phyloP scores from a whole-genome alignment of 1,140 invertebrate species.

The Tribolium madens region DNA sequence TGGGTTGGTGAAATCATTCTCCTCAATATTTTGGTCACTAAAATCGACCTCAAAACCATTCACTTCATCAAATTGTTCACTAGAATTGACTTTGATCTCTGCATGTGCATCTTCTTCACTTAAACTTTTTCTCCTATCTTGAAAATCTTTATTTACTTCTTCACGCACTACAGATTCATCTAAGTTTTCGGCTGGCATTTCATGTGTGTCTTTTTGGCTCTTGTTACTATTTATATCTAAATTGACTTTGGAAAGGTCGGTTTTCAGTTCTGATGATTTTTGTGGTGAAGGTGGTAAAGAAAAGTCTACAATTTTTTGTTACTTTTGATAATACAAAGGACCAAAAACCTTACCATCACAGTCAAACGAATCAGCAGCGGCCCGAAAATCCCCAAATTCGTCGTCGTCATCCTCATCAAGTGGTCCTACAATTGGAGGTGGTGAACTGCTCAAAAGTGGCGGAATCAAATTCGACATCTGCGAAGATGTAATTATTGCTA shows the following conservation, averaged over 20 bases:
- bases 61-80: slow-evolving; percentile 33
- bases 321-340: neutral
- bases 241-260: slow-evolving; percentile 20
- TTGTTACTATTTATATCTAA: slow-evolving; percentile 55
- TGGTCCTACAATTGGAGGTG: slow-evolving; percentile 72
- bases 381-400: slow-evolving; percentile 72
- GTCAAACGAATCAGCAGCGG: slow-evolving; percentile 66
- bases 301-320: slow-evolving; percentile 62
- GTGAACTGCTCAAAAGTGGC: slow-evolving; percentile 73
- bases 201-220: slow-evolving; percentile 43
- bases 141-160: slow-evolving; percentile 56
- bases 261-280: slow-evolving; percentile 57
- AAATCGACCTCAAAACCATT: slow-evolving; percentile 1
- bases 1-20: neutral
- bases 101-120: neutral
- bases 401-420: slow-evolving; percentile 75
- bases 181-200: slow-evolving; percentile 37
- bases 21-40: slow-evolving; percentile 1
- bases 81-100: slow-evolving; percentile 39
- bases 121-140: slow-evolving; percentile 56
- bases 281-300: slow-evolving; percentile 68
- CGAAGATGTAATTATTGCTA: neutral
- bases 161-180: slow-evolving; percentile 29
- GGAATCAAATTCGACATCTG: slow-evolving; percentile 69
- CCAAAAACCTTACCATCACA: slow-evolving; percentile 60